Conservation (phyloP, 2,888 invertebrate species). For the Psylliodes chrysocephalus region DNA sequence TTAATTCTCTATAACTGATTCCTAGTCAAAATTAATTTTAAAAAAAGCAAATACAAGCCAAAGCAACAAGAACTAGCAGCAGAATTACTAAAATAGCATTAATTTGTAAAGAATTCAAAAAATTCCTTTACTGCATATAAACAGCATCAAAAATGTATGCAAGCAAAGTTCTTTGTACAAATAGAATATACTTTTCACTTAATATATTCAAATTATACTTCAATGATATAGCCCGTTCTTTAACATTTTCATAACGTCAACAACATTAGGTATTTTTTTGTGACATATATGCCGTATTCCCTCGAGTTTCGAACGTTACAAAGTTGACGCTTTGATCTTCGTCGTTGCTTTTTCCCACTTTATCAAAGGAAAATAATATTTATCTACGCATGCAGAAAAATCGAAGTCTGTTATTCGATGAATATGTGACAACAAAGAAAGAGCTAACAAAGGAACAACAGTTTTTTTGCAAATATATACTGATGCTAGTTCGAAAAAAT, state of each 20-base stretch:
- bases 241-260: not conserved
- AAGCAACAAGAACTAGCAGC: too few species aligned
- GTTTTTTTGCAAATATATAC: not conserved
- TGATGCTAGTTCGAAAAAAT: too few species aligned
- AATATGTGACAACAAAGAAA: conserved; percentile 9
- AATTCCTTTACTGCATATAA: too few species aligned
- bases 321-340: conserved; percentile 22
- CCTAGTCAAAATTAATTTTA: too few species aligned
- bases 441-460: conserved; percentile 2
- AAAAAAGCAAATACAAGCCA: too few species aligned
- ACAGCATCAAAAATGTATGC: too few species aligned
- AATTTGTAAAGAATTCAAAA: too few species aligned
- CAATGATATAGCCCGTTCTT: not conserved
- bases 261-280: not conserved
- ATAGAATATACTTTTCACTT: too few species aligned
- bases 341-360: conserved; percentile 11
- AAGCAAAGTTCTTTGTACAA: too few species aligned
- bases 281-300: conserved; percentile 6
- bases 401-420: conserved; percentile 2
- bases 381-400: conserved; percentile 22
- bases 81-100: too few species aligned
- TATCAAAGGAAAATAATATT: conserved; percentile 27
- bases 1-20: too few species aligned
- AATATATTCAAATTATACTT: too few species aligned
- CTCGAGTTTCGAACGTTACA: conserved; percentile 9